A percentile compares a stretch with the other conserved stretches of the same genome.
phyloP scores from a whole-genome alignment of 2,113 vertebrate genomes.

The Cebidichthys violaceus region DNA sequence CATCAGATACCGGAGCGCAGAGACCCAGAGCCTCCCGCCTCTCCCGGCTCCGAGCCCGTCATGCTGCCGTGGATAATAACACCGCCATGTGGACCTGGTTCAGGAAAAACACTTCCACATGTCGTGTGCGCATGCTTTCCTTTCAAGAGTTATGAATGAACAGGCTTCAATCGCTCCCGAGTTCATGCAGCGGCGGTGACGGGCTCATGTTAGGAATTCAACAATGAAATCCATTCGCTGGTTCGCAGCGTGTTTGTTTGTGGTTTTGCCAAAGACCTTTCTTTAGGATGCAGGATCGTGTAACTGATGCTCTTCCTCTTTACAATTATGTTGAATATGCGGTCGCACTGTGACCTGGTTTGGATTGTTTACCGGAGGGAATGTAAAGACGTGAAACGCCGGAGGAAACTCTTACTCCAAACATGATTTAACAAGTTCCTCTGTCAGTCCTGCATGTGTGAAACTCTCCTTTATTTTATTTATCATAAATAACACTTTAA shows the following conservation, averaged over 20 bases:
- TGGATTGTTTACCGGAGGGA: constrained; percentile 49
- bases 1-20: constrained; percentile 64
- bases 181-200: constrained; percentile 41
- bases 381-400: constrained; percentile 21
- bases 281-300: constrained; percentile 2
- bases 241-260: constrained; percentile 48
- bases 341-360: constrained; percentile 43
- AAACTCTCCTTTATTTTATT: not conserved
- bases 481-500: not conserved
- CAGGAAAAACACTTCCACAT: constrained; percentile 80
- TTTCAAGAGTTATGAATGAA: constrained; percentile 83
- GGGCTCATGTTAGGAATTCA: constrained; percentile 67
- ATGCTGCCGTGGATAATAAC: constrained; percentile 67
- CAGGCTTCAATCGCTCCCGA: constrained; percentile 59
- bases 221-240: constrained; percentile 64
- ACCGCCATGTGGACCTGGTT: constrained; percentile 74
- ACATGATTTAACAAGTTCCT: not conserved
- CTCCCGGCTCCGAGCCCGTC: constrained; percentile 50
- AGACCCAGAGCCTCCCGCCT: constrained; percentile 47
- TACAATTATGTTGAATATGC: constrained; percentile 48
- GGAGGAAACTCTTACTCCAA: constrained; percentile 11
- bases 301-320: constrained; percentile 51
- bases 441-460: not conserved
- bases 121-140: constrained; percentile 60
- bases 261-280: constrained; percentile 50